Percentiles rank a stretch among this genome's conserved stretches.
These are phyloP conservation scores for Zeus faber DNA, from an alignment of 2,113 vertebrate species.

Conservation along the genomic window DNA sequence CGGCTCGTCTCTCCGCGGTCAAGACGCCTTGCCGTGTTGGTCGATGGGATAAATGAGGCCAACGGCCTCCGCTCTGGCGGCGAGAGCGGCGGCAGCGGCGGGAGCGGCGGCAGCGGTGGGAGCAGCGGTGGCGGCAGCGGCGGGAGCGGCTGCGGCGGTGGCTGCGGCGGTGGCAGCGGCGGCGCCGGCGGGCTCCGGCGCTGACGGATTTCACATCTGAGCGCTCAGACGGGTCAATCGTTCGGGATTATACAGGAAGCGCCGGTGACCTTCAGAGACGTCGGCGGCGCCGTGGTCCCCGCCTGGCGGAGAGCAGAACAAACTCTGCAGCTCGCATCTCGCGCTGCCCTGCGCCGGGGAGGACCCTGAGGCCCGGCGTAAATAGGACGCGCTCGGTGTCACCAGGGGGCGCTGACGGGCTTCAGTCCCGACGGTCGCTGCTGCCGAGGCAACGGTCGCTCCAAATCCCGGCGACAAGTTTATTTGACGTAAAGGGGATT, in stretches of 20 bases:
- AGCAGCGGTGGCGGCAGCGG: too few species aligned
- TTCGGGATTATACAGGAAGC: slow-evolving; percentile 59
- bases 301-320: too few species aligned
- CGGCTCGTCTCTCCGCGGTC: too few species aligned
- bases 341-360: too few species aligned
- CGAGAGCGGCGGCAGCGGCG: too few species aligned
- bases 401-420: slow-evolving; percentile 74
- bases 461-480: slow-evolving; percentile 26
- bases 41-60: slow-evolving; percentile 50
- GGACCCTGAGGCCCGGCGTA: too few species aligned
- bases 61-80: slow-evolving; percentile 31
- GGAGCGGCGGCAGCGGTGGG: too few species aligned
- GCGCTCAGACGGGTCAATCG: slow-evolving; percentile 53
- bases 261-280: slow-evolving; percentile 46
- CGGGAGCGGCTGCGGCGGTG: too few species aligned
- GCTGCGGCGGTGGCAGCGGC: too few species aligned
- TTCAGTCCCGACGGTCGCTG: slow-evolving; percentile 57
- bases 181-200: slow-evolving; percentile 31
- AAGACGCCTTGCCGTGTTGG: too few species aligned
- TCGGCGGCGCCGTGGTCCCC: too few species aligned
- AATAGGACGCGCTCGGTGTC: slow-evolving; percentile 63
- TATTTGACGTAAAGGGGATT: slow-evolving; percentile 28
- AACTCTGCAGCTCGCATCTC: neutral
- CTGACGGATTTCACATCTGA: slow-evolving; percentile 56
- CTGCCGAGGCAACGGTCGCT: slow-evolving; percentile 37